These are phyloP conservation scores for Drosophila pallidifrons DNA, from an alignment of 1,140 invertebrate genomes.

Conservation along the genomic window DNA sequence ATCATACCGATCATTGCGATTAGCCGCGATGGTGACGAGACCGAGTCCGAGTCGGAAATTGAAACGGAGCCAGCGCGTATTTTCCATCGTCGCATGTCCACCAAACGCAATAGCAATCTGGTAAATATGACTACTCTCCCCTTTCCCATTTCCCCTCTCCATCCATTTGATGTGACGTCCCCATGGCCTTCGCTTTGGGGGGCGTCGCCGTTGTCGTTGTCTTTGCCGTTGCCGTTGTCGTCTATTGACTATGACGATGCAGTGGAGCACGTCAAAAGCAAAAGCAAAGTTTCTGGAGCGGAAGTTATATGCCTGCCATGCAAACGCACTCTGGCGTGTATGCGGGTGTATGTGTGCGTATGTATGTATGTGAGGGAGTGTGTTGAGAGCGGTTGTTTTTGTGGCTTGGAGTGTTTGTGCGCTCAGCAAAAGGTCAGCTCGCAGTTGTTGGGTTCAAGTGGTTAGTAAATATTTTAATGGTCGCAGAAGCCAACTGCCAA, in stretches of 20 bases:
- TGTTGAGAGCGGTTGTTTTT: conserved; percentile 41
- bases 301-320: conserved; percentile 67
- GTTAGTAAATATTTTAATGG: conserved; percentile 69
- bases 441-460: conserved; percentile 57
- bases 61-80: conserved; percentile 88
- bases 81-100: conserved; percentile 89
- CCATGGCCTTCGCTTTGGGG: conserved; percentile 4
- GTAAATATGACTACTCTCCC: conserved; percentile 85
- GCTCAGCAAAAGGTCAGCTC: conserved; percentile 58
- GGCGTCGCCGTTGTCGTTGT: background rate
- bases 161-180: background rate
- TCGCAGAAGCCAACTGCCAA: conserved; percentile 34
- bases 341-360: conserved; percentile 4
- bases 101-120: conserved; percentile 88
- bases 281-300: conserved; percentile 73
- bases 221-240: background rate
- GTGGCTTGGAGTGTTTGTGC: conserved; percentile 45
- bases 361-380: conserved; percentile 1
- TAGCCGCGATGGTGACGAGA: conserved; percentile 84
- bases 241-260: conserved; percentile 50
- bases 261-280: conserved; percentile 50
- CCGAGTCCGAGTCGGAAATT: conserved; percentile 89
- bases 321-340: conserved; percentile 40
- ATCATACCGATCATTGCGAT: conserved; percentile 79
- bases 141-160: background rate